Base-by-base conservation (phyloP, 2,888 invertebrate genomes). In the Cabera pusaria region DNA sequence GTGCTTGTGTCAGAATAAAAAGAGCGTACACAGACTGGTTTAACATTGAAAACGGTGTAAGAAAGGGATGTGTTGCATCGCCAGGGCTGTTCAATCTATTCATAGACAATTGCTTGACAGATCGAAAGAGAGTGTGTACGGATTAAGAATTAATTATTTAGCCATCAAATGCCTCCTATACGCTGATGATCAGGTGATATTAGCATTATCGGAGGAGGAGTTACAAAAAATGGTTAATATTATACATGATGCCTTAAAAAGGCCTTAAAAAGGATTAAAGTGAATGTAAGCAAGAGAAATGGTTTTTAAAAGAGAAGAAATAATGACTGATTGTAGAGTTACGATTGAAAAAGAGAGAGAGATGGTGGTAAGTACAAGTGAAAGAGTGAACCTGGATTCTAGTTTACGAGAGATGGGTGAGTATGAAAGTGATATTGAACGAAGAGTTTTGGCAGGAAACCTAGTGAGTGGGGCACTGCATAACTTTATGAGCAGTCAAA, bases 51-150 rank as follows among this genome's bases (percentile, higher is more conserved):
- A 25, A 33, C 5, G 36, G 36, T 23, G 36, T 36, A 6, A 36
- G 36, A 19, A 20, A 28, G 22, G 28, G 36, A 22, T 23, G 36
- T 28, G 36, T 36, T 17, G 28, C 28, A 7, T 36, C 28, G 6
- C 23, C 36, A 14, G 21, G 36, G 23, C 17, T 28, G 10, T 36
- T 31, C n/a, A 39, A 16, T 9, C 16, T 26, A 26, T 26, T 26
- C 26, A 16, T 26, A 17, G 26, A 26, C 17, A 31, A 12, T 14
- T 31, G 26, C 4, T 12, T 26, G 31, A 6, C 10, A 16, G 21
- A 31, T 31, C 7, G 21, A 22, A 12, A 29, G 20, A 29, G 6
- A 10, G 11, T 29, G 20, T 6, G 10, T 21, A 10, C 12, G 31
- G 31, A 6, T 21, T 21, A 14, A 31, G 6, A 14, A 21, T 31